phyloP scores from a whole-genome alignment of 2,113 vertebrate species.

The human (Homo sapiens) region DNA sequence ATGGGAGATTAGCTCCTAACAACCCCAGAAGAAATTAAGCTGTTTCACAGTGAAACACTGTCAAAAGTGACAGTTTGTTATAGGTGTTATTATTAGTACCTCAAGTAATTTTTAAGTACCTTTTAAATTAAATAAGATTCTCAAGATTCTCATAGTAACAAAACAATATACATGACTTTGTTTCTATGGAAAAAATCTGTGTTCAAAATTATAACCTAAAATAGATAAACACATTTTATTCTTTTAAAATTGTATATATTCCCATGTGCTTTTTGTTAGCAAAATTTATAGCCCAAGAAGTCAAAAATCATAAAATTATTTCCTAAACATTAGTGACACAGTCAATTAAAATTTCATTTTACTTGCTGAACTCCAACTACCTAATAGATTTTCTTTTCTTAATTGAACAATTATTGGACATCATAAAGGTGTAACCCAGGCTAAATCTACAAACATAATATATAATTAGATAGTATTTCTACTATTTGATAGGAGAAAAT shows the following conservation, averaged over 20 bases:
- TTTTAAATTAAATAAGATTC: neutral
- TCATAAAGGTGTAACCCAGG: neutral
- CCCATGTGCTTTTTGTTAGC: neutral
- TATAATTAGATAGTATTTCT: neutral
- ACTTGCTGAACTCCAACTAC: neutral
- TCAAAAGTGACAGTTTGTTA: neutral
- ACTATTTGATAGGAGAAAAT: neutral
- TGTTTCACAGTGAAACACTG: neutral
- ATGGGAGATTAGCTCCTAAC: neutral
- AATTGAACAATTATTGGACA: neutral
- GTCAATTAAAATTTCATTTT: neutral
- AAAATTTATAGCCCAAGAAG: slow-evolving; percentile 28
- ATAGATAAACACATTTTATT: slow-evolving; percentile 15
- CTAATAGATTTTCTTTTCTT: neutral
- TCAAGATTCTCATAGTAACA: neutral
- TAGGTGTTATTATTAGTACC: neutral
- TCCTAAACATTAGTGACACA: neutral
- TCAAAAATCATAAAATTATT: slow-evolving; percentile 39
- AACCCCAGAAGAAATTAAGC: neutral
- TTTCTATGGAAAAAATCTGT: neutral
- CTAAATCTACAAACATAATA: neutral
- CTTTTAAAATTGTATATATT: neutral
- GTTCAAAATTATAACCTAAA: slow-evolving; percentile 19
- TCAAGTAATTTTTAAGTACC: neutral
- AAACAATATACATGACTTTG: neutral